These are phyloP conservation scores for Drosophila atroscutellata DNA, from an alignment of 2,888 invertebrate species.

Conservation along the genomic window DNA sequence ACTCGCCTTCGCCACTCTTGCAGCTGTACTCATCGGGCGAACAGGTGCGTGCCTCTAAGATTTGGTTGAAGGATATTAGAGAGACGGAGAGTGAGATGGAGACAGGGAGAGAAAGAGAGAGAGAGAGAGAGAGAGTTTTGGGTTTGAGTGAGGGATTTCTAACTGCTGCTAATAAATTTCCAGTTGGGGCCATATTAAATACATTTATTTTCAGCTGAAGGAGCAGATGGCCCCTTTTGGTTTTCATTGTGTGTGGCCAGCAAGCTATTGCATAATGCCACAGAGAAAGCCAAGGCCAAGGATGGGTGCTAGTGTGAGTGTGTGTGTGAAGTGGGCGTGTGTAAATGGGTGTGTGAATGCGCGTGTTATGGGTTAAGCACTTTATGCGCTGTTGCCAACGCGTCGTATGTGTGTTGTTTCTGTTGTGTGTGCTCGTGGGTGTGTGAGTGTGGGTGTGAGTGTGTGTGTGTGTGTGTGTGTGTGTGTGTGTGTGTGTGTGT, in stretches of 20 bases:
- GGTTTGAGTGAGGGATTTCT: slow-evolving; percentile 11
- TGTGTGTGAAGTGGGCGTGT: slow-evolving; percentile 10
- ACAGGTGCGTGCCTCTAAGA: slow-evolving; percentile 92
- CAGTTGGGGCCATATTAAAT: slow-evolving; percentile 44
- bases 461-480: slow-evolving; percentile 29
- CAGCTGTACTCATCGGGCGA: slow-evolving; percentile 95
- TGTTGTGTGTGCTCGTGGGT: slow-evolving; percentile 3
- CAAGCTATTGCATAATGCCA: slow-evolving; percentile 54
- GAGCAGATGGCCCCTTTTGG: slow-evolving; percentile 23
- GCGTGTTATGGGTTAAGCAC: slow-evolving; percentile 61
- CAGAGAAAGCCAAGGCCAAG: slow-evolving; percentile 53
- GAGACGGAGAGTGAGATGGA: neutral
- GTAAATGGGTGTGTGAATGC: slow-evolving; percentile 31
- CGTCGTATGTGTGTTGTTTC: slow-evolving; percentile 59
- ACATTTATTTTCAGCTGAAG: slow-evolving; percentile 48
- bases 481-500: slow-evolving; percentile 1
- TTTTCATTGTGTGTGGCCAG: slow-evolving; percentile 30
- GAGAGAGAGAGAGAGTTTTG: slow-evolving; percentile 21
- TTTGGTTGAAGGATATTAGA: slow-evolving; percentile 62
- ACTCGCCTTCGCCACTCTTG: slow-evolving; percentile 92
- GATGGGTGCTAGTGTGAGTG: slow-evolving; percentile 20
- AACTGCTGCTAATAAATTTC: slow-evolving; percentile 51
- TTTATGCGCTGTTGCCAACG: slow-evolving; percentile 59
- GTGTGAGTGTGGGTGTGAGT: slow-evolving; percentile 21
- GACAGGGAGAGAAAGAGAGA: slow-evolving; percentile 14